Evolutionary conservation across 2,113 vertebrate species (phyloP).

Genomic region (Dipodomys stephensi): DNA sequence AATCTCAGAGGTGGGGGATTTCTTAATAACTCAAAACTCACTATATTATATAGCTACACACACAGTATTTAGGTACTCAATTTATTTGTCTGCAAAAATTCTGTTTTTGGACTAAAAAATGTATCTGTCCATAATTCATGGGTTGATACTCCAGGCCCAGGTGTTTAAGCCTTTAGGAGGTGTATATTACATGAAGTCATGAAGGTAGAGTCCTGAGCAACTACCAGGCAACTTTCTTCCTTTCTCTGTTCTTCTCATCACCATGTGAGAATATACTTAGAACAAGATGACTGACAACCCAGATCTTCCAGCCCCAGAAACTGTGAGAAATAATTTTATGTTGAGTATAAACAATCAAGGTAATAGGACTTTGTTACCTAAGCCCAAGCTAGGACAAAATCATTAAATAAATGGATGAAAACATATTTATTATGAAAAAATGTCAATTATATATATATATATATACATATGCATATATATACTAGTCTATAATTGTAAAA

Average conservation of each 20-base stretch:
- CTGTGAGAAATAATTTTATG: background rate
- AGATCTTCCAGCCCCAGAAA: background rate
- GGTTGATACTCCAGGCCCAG: too few relatives aligned
- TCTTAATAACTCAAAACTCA: slow-evolving; percentile 51
- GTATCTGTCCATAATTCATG: too few relatives aligned
- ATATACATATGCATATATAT: background rate
- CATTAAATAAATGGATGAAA: background rate
- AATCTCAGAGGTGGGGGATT: background rate
- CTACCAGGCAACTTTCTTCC: background rate
- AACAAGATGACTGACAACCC: background rate
- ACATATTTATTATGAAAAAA: background rate
- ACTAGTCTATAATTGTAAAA: background rate
- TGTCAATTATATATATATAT: background rate
- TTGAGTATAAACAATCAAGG: background rate
- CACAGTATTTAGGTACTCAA: too few relatives aligned
- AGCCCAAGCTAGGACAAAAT: background rate
- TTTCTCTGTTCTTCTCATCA: background rate
- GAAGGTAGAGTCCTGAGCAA: background rate
- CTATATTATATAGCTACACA: too few relatives aligned
- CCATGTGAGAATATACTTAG: background rate
- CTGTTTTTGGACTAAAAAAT: too few relatives aligned
- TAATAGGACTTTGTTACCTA: background rate
- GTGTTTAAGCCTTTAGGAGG: background rate
- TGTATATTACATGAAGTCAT: background rate
- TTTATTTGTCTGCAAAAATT: too few relatives aligned